Conservation (phyloP, 2,113 vertebrate genomes). For the Heterochromis multidens region DNA sequence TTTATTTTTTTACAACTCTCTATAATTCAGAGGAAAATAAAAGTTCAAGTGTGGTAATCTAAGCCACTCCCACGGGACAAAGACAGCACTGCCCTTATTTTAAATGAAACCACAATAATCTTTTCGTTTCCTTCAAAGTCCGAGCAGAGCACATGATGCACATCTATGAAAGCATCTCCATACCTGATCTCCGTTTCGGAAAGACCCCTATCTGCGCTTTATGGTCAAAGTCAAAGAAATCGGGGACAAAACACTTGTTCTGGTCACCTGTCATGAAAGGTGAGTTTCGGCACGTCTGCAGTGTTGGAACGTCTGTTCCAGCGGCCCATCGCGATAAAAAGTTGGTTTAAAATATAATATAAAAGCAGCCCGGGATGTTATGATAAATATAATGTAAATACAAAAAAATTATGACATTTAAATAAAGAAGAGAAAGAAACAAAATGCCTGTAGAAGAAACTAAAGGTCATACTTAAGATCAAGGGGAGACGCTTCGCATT, state of each 20-base stretch:
- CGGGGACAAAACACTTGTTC: rapidly evolving
- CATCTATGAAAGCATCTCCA: rapidly evolving
- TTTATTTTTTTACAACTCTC: neutral
- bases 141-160: neutral
- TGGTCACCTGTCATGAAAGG: rapidly evolving
- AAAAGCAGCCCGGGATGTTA: too few species aligned
- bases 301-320: too few species aligned
- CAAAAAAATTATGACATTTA: too few species aligned
- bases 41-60: neutral
- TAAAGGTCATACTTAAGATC: too few species aligned
- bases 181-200: rapidly evolving
- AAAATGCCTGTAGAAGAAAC: too few species aligned
- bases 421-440: too few species aligned
- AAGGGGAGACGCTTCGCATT: too few species aligned
- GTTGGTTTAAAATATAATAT: too few species aligned
- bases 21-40: neutral
- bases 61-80: rapidly evolving
- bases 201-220: neutral
- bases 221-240: neutral
- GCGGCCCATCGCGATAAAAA: too few species aligned
- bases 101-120: rapidly evolving
- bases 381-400: too few species aligned
- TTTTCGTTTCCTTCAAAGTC: rapidly evolving
- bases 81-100: rapidly evolving
- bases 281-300: neutral